Evolutionary conservation across 2,113 vertebrate genomes (phyloP).

Genomic region (Hyla sarda): DNA sequence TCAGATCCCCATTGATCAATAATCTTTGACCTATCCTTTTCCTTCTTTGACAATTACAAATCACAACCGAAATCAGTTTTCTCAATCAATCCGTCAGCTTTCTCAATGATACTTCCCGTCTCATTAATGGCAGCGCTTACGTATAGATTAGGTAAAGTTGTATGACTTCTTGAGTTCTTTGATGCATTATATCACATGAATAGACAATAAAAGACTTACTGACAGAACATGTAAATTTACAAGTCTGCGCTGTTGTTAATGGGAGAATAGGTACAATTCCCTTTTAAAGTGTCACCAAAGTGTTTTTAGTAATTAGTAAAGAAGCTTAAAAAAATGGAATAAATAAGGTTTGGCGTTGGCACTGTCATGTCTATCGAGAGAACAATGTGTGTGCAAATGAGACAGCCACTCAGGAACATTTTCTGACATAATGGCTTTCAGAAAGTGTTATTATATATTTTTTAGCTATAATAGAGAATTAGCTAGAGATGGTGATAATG

Average conservation of each 20-base stretch:
- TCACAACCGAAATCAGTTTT: background rate
- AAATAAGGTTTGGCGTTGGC: slow-evolving; percentile 45
- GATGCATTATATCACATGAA: slow-evolving; percentile 25
- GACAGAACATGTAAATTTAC: slow-evolving; percentile 8
- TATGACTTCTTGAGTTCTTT: slow-evolving; percentile 21
- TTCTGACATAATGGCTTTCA: slow-evolving; percentile 45
- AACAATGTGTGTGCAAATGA: slow-evolving; percentile 57
- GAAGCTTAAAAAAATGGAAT: slow-evolving; percentile 47
- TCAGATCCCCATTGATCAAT: background rate
- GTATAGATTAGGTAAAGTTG: background rate
- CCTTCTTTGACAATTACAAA: background rate
- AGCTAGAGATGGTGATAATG: slow-evolving; percentile 40
- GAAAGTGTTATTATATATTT: slow-evolving; percentile 43
- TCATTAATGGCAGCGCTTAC: background rate
- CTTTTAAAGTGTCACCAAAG: slow-evolving; percentile 57
- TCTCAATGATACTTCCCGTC: background rate
- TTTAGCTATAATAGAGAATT: slow-evolving; percentile 45
- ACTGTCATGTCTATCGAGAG: slow-evolving; percentile 31
- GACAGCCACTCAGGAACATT: slow-evolving; percentile 53
- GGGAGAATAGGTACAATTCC: slow-evolving; percentile 20
- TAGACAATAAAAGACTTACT: slow-evolving; percentile 36
- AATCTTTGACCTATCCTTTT: background rate
- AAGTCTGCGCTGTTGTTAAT: slow-evolving; percentile 29
- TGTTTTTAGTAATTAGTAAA: slow-evolving; percentile 51
- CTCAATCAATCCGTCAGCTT: background rate